phyloP scores from a whole-genome alignment of 1,140 invertebrate genomes.

The Palaemon carinicauda region DNA sequence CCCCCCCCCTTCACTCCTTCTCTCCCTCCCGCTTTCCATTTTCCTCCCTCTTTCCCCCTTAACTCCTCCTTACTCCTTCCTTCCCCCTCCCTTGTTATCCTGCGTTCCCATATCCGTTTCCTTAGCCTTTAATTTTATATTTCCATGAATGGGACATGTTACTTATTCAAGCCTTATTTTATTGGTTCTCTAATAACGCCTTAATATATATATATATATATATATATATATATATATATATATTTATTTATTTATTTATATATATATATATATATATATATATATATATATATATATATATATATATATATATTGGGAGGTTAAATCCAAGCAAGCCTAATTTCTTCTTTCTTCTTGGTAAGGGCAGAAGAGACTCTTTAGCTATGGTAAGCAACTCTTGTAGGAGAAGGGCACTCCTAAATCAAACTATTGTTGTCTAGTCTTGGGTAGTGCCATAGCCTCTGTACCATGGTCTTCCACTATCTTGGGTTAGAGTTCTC shows the following conservation, averaged over 20 bases:
- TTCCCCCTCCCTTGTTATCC: background rate
- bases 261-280: background rate
- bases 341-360: too few species aligned
- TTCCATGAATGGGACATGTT: background rate
- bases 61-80: background rate
- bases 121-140: background rate
- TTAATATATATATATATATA: conserved; percentile 15
- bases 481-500: too few species aligned
- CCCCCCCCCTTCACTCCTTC: background rate
- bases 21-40: background rate
- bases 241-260: background rate
- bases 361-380: too few species aligned
- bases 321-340: too few species aligned
- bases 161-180: background rate
- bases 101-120: background rate
- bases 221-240: conserved; percentile 19
- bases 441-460: too few species aligned
- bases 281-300: background rate
- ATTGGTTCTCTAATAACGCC: background rate
- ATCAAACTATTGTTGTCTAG: too few species aligned
- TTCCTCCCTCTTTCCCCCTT: background rate
- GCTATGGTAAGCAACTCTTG: too few species aligned
- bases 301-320: background rate
- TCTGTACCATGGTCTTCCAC: too few species aligned
- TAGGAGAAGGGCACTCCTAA: too few species aligned